Evolutionary conservation across 2,888 invertebrate species (phyloP).

Genomic region (Drosophila lacicola): DNA sequence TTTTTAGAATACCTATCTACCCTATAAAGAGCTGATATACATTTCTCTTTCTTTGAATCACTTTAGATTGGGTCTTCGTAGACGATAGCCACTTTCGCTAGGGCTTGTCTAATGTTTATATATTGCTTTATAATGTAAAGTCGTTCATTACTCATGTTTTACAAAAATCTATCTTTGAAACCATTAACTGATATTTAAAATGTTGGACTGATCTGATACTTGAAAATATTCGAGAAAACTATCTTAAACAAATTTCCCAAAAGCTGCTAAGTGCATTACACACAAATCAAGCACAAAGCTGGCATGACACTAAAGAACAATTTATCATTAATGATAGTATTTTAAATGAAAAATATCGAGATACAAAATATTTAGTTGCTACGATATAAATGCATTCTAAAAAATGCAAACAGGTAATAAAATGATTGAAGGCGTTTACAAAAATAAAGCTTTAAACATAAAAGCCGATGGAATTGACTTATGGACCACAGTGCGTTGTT

Average conservation of each 20-base stretch:
- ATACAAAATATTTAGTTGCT: neutral
- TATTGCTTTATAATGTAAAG: conserved; percentile 17
- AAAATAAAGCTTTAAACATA: neutral
- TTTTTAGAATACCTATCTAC: conserved; percentile 24
- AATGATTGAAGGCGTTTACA: neutral
- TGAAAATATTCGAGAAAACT: too few species aligned
- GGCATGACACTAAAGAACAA: too few species aligned
- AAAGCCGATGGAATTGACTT: conserved; percentile 35
- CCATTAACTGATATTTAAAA: conserved; percentile 23
- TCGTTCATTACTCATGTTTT: neutral
- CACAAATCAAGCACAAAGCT: too few species aligned
- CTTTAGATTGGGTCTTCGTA: neutral
- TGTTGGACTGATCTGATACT: too few species aligned
- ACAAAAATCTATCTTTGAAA: conserved; percentile 33
- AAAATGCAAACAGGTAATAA: neutral
- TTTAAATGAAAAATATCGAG: too few species aligned
- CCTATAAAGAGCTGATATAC: conserved; percentile 6
- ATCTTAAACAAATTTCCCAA: too few species aligned
- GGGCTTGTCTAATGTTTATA: neutral
- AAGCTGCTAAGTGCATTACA: too few species aligned
- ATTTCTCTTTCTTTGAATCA: neutral
- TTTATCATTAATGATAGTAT: too few species aligned
- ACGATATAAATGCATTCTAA: neutral
- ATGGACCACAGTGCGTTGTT: conserved; percentile 27
- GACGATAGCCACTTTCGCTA: neutral